Evolutionary conservation across 1,140 invertebrate species (phyloP).

Genomic region (Aphis gossypii): DNA sequence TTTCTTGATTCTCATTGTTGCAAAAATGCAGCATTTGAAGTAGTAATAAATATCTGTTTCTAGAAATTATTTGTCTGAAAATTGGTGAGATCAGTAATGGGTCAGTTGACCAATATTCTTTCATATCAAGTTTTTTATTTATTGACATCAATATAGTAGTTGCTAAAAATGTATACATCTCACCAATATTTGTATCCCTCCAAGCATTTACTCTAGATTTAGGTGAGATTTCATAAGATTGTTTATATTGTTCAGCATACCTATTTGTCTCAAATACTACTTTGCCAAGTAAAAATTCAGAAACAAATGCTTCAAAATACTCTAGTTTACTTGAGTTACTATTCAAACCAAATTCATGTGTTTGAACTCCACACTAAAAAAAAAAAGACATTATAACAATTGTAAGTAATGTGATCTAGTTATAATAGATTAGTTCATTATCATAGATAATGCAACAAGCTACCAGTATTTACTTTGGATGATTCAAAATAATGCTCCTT

Average conservation of each 20-base stretch:
- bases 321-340: not conserved
- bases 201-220: not conserved
- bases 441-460: not conserved
- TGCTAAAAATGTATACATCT: constrained; percentile 1
- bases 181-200: not conserved
- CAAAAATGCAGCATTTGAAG: constrained; percentile 58
- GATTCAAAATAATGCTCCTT: not conserved
- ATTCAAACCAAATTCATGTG: not conserved
- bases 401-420: too few relatives aligned
- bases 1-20: constrained; percentile 44
- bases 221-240: not conserved
- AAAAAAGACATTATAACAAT: not conserved
- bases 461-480: not conserved
- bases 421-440: too few relatives aligned
- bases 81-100: constrained; percentile 53
- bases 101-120: constrained; percentile 59
- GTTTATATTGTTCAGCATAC: not conserved
- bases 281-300: not conserved
- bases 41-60: constrained; percentile 58
- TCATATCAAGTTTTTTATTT: constrained; percentile 19
- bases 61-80: constrained; percentile 56
- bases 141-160: not conserved
- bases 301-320: not conserved
- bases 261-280: not conserved
- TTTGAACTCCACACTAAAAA: not conserved